Evolutionary conservation across 2,888 invertebrate genomes (phyloP).

Genomic region (Macrosiphum euphorbiae): DNA sequence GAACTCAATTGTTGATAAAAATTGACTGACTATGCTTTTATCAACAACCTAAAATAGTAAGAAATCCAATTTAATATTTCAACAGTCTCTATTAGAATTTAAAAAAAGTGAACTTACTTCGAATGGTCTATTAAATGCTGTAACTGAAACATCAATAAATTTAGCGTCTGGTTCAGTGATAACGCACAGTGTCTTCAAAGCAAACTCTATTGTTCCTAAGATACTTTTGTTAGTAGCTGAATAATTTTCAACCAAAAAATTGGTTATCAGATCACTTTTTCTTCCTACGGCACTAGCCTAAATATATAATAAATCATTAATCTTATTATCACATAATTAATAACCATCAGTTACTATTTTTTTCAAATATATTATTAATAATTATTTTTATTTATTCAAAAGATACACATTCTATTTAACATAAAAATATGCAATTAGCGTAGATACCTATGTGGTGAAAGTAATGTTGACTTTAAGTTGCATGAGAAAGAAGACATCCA

Average conservation of each 20-base stretch:
- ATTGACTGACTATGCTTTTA: neutral
- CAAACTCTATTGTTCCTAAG: constrained; percentile 48
- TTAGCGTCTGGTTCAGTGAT: constrained; percentile 15
- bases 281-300: constrained; percentile 52
- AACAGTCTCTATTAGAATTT: neutral
- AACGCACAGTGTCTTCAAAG: constrained; percentile 34
- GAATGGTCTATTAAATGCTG: constrained; percentile 37
- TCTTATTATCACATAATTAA: no score
- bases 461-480: neutral
- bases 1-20: neutral
- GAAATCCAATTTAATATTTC: neutral
- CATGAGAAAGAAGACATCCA: neutral
- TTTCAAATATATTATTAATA: neutral
- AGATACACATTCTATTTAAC: neutral
- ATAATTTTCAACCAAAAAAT: constrained; percentile 25
- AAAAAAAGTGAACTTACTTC: constrained; percentile 19
- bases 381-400: neutral
- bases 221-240: constrained; percentile 21
- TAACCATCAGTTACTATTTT: neutral
- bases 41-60: constrained; percentile 39
- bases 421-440: neutral
- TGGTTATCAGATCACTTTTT: constrained; percentile 28
- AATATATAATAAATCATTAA: neutral
- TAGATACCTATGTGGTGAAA: neutral
- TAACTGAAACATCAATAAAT: constrained; percentile 29